A percentile compares a stretch with the other conserved stretches of the same genome.
These are phyloP conservation scores for Fringilla coelebs DNA, from an alignment of 2,797 vertebrate species.

Conservation along the genomic window DNA sequence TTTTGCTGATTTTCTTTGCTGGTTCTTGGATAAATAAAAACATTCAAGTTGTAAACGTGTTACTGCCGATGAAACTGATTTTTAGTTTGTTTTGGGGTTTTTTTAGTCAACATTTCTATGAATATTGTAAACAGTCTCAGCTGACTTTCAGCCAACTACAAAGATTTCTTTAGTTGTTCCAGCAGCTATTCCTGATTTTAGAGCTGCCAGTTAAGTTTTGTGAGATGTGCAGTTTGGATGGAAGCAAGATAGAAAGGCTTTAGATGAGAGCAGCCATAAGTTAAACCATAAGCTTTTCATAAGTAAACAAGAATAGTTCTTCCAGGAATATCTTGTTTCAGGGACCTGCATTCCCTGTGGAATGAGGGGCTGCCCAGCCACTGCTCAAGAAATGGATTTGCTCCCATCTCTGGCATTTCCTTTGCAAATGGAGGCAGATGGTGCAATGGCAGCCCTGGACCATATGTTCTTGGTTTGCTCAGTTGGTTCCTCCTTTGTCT, in stretches of 20 bases:
- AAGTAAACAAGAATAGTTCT: neutral
- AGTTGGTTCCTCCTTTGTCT: neutral
- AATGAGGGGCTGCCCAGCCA: neutral
- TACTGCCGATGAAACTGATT: neutral
- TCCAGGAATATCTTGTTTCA: neutral
- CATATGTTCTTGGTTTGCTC: conserved; percentile 9
- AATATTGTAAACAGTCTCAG: neutral
- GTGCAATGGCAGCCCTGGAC: neutral
- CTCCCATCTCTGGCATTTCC: neutral
- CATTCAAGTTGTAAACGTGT: neutral
- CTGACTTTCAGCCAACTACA: neutral
- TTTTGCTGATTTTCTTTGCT: neutral
- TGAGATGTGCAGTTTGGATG: neutral
- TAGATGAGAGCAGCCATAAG: neutral
- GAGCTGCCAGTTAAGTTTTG: neutral
- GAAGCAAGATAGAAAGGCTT: neutral
- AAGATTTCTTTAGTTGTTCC: neutral
- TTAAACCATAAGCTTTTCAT: neutral
- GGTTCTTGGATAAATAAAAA: neutral
- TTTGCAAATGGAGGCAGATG: neutral
- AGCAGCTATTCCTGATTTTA: neutral
- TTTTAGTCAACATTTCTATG: neutral
- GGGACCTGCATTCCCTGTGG: neutral
- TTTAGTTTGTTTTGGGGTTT: neutral
- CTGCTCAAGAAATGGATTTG: neutral